These are phyloP conservation scores for Vicugna pacos DNA, from an alignment of 2,113 vertebrate genomes.

Conservation along the genomic window DNA sequence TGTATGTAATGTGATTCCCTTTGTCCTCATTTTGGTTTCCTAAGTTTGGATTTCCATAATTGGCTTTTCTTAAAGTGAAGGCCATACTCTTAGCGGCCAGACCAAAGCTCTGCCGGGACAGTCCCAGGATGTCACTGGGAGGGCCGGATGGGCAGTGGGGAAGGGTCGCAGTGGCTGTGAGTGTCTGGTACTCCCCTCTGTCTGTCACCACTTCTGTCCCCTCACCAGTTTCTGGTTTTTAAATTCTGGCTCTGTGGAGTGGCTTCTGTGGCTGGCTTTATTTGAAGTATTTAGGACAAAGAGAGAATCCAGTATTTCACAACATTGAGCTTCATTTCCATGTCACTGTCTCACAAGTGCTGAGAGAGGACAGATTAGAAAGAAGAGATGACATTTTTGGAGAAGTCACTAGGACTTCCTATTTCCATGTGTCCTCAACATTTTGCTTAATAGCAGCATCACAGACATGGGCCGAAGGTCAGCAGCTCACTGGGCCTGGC, in stretches of 20 bases:
- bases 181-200: background rate
- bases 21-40: constrained; percentile 63
- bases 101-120: background rate
- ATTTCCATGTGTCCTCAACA: background rate
- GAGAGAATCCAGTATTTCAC: constrained; percentile 25
- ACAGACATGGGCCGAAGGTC: background rate
- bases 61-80: constrained; percentile 44
- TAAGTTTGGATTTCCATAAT: background rate
- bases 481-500: background rate
- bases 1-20: background rate
- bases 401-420: constrained; percentile 21
- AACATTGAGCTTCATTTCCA: background rate
- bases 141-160: background rate
- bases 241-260: background rate
- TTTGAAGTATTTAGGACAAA: constrained; percentile 16
- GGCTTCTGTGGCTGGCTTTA: background rate
- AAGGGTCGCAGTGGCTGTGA: background rate
- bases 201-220: background rate
- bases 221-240: background rate
- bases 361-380: background rate
- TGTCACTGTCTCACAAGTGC: background rate
- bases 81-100: background rate
- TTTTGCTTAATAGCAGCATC: background rate
- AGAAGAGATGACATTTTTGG: background rate
- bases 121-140: background rate